These are phyloP conservation scores for Zhengitettix transpicula DNA, from an alignment of 2,888 invertebrate species.

Conservation along the genomic window DNA sequence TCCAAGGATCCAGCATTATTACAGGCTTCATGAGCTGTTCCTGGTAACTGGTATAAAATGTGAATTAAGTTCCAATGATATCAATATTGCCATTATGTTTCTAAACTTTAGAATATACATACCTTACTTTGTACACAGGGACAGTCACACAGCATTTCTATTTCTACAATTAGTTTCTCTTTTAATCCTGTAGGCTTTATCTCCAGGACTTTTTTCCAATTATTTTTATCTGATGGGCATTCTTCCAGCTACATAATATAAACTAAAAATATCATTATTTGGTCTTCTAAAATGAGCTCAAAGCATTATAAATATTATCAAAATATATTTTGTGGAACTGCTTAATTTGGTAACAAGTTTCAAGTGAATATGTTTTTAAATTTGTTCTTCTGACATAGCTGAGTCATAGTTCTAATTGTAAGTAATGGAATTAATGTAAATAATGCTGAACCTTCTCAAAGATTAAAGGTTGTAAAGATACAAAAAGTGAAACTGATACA, in stretches of 20 bases:
- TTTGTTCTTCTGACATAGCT: too few relatives aligned
- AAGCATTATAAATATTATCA: too few relatives aligned
- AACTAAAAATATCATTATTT: conserved; percentile 13
- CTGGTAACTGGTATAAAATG: neutral
- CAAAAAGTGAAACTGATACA: too few relatives aligned
- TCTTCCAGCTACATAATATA: conserved; percentile 24
- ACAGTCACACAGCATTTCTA: conserved; percentile 56
- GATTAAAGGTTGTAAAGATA: too few relatives aligned
- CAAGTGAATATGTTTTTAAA: too few relatives aligned
- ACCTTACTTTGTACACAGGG: conserved; percentile 31
- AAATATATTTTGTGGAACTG: too few relatives aligned
- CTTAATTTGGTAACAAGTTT: too few relatives aligned
- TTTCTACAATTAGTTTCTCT: conserved; percentile 47
- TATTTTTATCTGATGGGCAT: conserved; percentile 35
- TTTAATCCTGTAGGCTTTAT: conserved; percentile 56
- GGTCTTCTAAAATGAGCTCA: too few relatives aligned
- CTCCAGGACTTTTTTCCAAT: conserved; percentile 34
- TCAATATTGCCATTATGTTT: neutral
- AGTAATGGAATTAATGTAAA: too few relatives aligned
- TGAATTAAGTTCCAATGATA: neutral
- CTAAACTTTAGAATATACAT: neutral
- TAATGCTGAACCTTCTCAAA: too few relatives aligned
- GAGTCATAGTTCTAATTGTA: too few relatives aligned
- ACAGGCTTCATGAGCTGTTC: neutral
- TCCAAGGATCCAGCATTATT: conserved; percentile 29